Evolutionary conservation across 2,113 vertebrate species (phyloP).

Genomic region (Tragulus kanchil): DNA sequence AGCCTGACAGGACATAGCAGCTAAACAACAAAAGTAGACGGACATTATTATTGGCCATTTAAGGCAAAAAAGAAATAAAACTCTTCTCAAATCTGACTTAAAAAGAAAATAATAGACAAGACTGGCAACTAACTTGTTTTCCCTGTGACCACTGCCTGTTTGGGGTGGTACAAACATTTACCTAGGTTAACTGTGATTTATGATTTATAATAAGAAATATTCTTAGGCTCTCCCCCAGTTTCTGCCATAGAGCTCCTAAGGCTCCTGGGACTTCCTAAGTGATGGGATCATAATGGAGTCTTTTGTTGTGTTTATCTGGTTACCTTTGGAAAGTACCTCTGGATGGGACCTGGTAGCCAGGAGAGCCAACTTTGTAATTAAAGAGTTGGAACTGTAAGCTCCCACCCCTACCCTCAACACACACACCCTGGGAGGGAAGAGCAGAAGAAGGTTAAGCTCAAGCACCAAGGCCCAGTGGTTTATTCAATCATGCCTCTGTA

Average conservation of each 20-base stretch:
- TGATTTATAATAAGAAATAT: neutral
- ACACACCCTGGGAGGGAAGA: neutral
- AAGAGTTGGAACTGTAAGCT: neutral
- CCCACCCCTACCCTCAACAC: neutral
- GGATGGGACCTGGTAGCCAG: neutral
- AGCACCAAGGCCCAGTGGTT: neutral
- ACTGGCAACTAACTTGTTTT: neutral
- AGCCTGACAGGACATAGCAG: neutral
- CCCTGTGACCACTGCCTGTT: neutral
- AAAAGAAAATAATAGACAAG: conserved; percentile 20
- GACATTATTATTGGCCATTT: neutral
- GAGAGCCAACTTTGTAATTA: neutral
- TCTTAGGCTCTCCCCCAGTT: neutral
- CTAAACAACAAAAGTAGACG: neutral
- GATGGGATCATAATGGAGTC: neutral
- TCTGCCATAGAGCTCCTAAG: neutral
- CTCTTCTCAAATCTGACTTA: neutral
- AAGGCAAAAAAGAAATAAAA: neutral
- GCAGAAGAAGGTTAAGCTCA: neutral
- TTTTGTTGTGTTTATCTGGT: neutral
- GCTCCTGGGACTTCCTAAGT: neutral
- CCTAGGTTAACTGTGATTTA: neutral
- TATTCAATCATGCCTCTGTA: neutral
- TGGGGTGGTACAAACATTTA: neutral
- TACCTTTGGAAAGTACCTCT: neutral